phyloP scores from a whole-genome alignment of 2,888 invertebrate genomes.

The Sesia apiformis region DNA sequence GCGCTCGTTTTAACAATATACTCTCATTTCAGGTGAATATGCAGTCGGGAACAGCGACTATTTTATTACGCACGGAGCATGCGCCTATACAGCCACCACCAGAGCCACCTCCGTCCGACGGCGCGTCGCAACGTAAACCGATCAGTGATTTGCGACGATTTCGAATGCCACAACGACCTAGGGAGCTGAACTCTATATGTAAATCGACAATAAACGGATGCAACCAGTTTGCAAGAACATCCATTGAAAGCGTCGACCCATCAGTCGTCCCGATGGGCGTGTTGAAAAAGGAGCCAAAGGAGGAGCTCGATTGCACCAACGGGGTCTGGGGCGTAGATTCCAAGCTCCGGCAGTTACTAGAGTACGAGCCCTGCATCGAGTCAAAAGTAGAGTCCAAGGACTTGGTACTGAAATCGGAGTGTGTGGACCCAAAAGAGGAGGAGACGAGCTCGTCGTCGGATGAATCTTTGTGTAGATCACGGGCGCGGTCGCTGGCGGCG shows the following conservation, averaged over 20 bases:
- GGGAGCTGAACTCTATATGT: background rate
- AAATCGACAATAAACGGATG: no score
- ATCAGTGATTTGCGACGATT: background rate
- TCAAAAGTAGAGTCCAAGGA: background rate
- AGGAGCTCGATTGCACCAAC: conserved; percentile 10
- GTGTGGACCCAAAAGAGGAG: conserved; percentile 2
- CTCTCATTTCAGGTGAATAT: conserved; percentile 30
- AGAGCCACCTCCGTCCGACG: conserved; percentile 10
- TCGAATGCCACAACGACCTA: background rate
- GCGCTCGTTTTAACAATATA: no score
- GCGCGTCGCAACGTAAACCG: conserved; percentile 2
- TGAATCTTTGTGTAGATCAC: conserved; percentile 18
- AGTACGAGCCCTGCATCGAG: conserved; percentile 15
- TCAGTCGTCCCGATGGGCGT: background rate
- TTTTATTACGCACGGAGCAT: conserved; percentile 47
- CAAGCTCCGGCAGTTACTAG: conserved; percentile 28
- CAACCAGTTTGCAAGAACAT: no score
- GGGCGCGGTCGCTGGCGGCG: conserved; percentile 57
- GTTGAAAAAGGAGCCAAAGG: conserved; percentile 18
- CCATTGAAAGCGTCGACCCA: conserved; percentile 8
- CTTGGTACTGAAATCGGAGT: background rate
- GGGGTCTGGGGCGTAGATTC: conserved; percentile 5
- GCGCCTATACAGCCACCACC: conserved; percentile 25
- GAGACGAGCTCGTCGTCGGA: conserved; percentile 6
- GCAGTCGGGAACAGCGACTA: conserved; percentile 42